A percentile compares a stretch with the other conserved stretches of the same genome.
Evolutionary conservation across 2,113 vertebrate species (phyloP).

Genomic region (Anthoscopus minutus): DNA sequence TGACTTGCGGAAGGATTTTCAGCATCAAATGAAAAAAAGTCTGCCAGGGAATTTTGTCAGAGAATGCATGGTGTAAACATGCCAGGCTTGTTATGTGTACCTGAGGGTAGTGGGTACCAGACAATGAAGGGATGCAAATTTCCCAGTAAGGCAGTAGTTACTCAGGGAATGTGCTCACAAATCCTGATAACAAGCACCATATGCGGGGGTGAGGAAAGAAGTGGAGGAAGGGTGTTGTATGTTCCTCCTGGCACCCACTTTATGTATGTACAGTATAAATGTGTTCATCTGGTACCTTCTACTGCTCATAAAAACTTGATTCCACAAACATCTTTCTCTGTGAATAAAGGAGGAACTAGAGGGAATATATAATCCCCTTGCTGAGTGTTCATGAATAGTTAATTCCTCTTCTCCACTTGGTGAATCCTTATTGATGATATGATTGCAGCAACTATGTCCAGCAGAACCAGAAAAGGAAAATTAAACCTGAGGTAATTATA

Average conservation of each 20-base stretch:
- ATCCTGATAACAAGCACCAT: background rate
- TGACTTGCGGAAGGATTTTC: background rate
- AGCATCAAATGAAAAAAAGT: background rate
- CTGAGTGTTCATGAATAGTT: background rate
- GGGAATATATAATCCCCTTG: background rate
- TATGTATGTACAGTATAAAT: background rate
- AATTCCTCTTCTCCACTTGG: background rate
- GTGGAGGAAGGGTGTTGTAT: conserved; percentile 49
- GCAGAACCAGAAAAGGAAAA: background rate
- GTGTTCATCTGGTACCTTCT: background rate
- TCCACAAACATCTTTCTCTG: background rate
- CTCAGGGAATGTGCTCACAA: conserved; percentile 42
- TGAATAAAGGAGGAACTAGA: background rate
- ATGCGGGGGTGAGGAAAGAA: background rate
- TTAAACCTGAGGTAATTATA: background rate
- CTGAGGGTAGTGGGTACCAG: background rate
- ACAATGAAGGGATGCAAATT: conserved; percentile 36
- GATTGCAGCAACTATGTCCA: background rate
- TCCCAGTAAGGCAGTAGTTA: background rate
- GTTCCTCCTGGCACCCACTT: conserved; percentile 30
- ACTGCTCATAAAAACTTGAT: background rate
- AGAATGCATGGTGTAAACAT: background rate
- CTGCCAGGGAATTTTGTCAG: background rate
- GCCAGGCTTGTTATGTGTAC: background rate
- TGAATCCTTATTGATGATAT: background rate